Evolutionary conservation across 2,113 vertebrate genomes (phyloP), one percentile per base, ranked within the genome.

Genomic region (Setophaga kirtlandii): DNA sequence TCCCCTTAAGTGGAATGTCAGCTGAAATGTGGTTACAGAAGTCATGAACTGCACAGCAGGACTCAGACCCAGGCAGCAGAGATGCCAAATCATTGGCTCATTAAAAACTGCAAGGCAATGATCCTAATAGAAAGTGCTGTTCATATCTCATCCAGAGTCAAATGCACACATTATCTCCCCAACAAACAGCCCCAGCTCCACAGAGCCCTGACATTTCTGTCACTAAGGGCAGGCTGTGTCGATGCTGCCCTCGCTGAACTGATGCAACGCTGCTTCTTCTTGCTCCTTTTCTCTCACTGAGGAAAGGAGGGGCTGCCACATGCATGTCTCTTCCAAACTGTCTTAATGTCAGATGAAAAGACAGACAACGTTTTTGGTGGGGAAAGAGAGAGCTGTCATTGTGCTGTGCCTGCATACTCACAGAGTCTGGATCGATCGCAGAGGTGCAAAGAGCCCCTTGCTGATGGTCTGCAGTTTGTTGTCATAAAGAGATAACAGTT

Each of bases 381-480:
- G 23, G 42, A 53, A 70, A 15, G 39, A 44, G 50, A 20, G 46
- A 79, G 44, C 70, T 96, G 84, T 75, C 93, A 84, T 67, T 70
- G 1, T n/a, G 78, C 55, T 33, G 4, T 2, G 84, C n/a, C 23
- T 59, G 88, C 46, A 73, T 96, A 98, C 99, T 99, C 94, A 99
- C 99, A 99, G 99, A 9, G 99, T 99, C 98, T 99, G 99, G 98
- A 99, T 99, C 87, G 99, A 97, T 90, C 99, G 99, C 71, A 99
- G 99, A 22, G 99, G 99, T 12, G 98, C 76, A 79, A 99, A 99
- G 93, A 99, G 98, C 50, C 99, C 99, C 97, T 99, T 99, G 97
- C 99, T 99, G 98, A 99, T 98, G 49, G 99, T 99, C 96, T 99
- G 99, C 81, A 99, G 98, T 93, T 99, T 99, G 98, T 99, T 99